These are phyloP conservation scores for Petroica traversi DNA, from an alignment of 2,113 vertebrate genomes.

Conservation along the genomic window DNA sequence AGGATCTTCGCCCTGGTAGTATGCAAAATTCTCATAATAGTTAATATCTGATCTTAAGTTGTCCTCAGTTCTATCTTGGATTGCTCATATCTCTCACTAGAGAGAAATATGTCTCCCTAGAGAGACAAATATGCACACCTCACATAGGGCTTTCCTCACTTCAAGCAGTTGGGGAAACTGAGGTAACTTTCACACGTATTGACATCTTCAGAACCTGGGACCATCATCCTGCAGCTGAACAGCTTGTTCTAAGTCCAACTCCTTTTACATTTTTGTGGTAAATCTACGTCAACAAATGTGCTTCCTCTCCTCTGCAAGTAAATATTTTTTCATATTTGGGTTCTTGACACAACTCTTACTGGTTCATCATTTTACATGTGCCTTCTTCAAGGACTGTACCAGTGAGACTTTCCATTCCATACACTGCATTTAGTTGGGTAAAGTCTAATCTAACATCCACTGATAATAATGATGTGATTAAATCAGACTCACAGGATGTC, in stretches of 20 bases:
- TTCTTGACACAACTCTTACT: not conserved
- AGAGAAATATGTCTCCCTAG: not conserved
- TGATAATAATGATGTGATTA: not conserved
- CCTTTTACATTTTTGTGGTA: not conserved
- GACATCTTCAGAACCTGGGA: not conserved
- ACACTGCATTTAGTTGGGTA: not conserved
- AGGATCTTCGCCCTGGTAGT: not conserved
- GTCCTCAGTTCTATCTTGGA: not conserved
- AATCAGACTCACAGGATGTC: not conserved
- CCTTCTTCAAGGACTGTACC: not conserved
- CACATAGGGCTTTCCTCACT: not conserved
- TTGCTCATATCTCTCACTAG: not conserved
- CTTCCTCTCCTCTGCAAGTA: not conserved
- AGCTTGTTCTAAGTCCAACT: not conserved
- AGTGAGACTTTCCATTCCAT: not conserved
- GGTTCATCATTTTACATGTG: not conserved
- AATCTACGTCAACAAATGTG: not conserved
- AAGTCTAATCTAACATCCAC: not conserved
- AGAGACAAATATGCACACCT: not conserved
- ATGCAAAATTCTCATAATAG: not conserved
- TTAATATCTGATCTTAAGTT: not conserved
- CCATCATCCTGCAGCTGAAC: not conserved
- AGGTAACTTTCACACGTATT: not conserved
- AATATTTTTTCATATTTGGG: not conserved
- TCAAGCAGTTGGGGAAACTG: not conserved